Base-by-base conservation (phyloP, 2,797 vertebrate genomes). In the Gila robusta region DNA sequence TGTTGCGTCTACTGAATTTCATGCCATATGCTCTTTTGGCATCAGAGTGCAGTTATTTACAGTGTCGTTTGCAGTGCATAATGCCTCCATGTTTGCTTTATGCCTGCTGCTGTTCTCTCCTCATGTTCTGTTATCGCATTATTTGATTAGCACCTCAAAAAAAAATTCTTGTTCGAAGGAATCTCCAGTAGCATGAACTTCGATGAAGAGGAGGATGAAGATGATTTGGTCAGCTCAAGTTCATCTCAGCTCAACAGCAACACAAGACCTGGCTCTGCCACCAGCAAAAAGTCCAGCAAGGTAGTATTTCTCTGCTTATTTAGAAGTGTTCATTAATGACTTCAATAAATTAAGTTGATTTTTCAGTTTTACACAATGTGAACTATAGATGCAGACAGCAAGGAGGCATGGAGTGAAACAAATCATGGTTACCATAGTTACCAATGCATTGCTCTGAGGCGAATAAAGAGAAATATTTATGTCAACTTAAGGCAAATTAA, bases 171-270 rank as follows among this genome's bases (percentile, higher is more conserved):
- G n/a, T 87, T 66, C 69, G 16, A 93, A 99, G 98, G 98, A 86
- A 98, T 99, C 93, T 99, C 98, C 82, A 98, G 98, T 93, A 99
- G 98, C 93, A 99, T 99, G 98, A 99, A 99, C 93, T 99, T 99
- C 90, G 97, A 98, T 90, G 97, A 96, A 92, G 98, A 99, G 67
- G 98, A 98, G 78, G 98, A 99, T 6, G 98, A 99, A 0, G 98
- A 99, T 11, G 98, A 99, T 62, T 98, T 98, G 93, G 96, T 99
- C 80, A 99, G 98, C 90, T 99, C 98, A 66, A 98, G 97, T 90
- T 99, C 98, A 66, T 99, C 98, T 35, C 98, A 99, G 92, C 94
- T 99, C 21, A 99, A 99, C 93, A 99, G 97, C 92, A 99, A 97
- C 96, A 98, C 98, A 0, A 94, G 98, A 32, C 98, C 98, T 26